Evolutionary conservation across 2,113 vertebrate genomes (phyloP).

Genomic region (Percopsis transmontana): DNA sequence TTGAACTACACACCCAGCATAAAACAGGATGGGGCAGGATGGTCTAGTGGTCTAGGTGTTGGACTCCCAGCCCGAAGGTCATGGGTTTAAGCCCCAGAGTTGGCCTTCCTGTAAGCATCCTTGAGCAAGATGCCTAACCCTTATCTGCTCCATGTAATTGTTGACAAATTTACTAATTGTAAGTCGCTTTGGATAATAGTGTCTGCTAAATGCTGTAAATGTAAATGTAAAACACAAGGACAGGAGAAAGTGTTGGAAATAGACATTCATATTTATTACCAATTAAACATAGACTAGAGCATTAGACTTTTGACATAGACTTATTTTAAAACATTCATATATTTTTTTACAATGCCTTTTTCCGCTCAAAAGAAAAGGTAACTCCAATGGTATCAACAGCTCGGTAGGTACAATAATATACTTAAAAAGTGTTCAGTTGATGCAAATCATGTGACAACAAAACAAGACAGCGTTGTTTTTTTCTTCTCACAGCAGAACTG

Average conservation of each 20-base stretch:
- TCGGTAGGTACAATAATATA: conserved; percentile 82
- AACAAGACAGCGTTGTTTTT: conserved; percentile 78
- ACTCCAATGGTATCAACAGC: conserved; percentile 75
- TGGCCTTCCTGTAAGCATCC: no score
- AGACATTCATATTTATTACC: conserved; percentile 81
- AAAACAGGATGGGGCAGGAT: no score
- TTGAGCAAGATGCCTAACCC: no score
- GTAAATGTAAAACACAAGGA: not conserved
- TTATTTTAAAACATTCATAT: conserved; percentile 77
- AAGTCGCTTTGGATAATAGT: no score
- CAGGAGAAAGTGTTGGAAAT: conserved; percentile 66
- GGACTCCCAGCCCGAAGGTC: no score
- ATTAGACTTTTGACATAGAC: conserved; percentile 73
- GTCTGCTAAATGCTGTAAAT: no score
- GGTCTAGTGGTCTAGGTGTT: no score
- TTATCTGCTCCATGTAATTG: no score
- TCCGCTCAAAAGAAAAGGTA: conserved; percentile 60
- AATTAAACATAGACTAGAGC: conserved; percentile 73
- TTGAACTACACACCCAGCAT: no score
- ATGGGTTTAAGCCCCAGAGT: no score
- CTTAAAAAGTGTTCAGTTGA: conserved; percentile 82
- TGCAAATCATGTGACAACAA: conserved; percentile 83
- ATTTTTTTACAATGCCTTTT: conserved; percentile 60
- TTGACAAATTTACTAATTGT: no score
- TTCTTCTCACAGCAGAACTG: conserved; percentile 72